Conservation (phyloP, 1,140 invertebrate genomes). For the Apocrypta bakeri region DNA sequence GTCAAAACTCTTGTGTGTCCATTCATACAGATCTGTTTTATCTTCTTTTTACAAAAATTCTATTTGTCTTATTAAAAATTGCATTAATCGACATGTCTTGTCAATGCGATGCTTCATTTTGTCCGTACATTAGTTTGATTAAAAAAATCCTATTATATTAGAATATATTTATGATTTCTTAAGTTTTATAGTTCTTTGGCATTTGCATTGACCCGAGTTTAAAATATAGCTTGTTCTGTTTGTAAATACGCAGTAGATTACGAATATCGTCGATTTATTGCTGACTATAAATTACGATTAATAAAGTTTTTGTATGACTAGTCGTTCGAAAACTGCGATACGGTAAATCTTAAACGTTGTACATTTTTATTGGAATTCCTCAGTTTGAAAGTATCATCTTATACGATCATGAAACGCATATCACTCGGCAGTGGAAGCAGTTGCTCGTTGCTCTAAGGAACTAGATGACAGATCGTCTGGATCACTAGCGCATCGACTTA, state of each 20-base stretch:
- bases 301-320: constrained; percentile 43
- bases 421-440: constrained; percentile 51
- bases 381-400: constrained; percentile 18
- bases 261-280: constrained; percentile 8
- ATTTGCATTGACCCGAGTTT: constrained; percentile 30
- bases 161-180: constrained; percentile 26
- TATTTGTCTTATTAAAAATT: background rate
- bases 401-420: constrained; percentile 19
- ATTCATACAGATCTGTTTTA: constrained; percentile 13
- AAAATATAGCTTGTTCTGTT: constrained; percentile 16
- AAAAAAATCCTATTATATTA: constrained; percentile 37
- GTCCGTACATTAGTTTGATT: constrained; percentile 9
- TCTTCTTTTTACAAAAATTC: constrained; percentile 28
- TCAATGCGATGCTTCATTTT: constrained; percentile 9
- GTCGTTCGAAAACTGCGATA: constrained; percentile 31
- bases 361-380: constrained; percentile 43
- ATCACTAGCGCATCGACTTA: constrained; percentile 50
- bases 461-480: constrained; percentile 53
- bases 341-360: constrained; percentile 15
- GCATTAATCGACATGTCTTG: constrained; percentile 17
- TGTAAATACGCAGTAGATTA: constrained; percentile 1
- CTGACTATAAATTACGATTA: constrained; percentile 25
- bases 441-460: constrained; percentile 49
- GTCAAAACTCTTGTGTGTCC: too few relatives aligned
- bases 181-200: constrained; percentile 39